Conservation (phyloP, 2,797 vertebrate species). For the Sebastes vulpes region DNA sequence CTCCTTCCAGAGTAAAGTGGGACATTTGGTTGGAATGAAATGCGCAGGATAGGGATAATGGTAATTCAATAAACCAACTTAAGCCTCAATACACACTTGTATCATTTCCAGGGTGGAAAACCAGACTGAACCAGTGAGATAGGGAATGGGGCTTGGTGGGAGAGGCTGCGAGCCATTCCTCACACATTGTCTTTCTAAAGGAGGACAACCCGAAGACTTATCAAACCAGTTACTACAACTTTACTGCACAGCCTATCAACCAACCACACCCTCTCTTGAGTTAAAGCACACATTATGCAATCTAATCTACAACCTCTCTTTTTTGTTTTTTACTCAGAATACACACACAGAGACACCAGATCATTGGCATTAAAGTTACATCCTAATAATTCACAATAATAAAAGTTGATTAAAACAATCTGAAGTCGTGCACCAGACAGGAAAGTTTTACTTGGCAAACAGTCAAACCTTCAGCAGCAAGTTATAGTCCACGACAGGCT, state of each 20-base stretch:
- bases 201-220: constrained; percentile 36
- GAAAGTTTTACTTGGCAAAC: background rate
- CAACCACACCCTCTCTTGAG: constrained; percentile 58
- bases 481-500: background rate
- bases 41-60: background rate
- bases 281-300: constrained; percentile 22
- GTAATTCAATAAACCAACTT: background rate
- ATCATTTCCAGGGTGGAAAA: background rate
- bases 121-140: background rate
- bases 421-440: background rate
- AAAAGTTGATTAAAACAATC: background rate
- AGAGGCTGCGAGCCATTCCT: constrained; percentile 36
- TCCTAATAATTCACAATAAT: background rate
- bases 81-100: background rate
- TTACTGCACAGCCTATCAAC: constrained; percentile 49
- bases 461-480: background rate
- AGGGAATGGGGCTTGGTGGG: constrained; percentile 1
- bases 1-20: background rate
- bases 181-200: constrained; percentile 3
- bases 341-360: background rate
- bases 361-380: background rate
- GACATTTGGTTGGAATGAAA: background rate
- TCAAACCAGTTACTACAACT: constrained; percentile 71
- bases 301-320: background rate
- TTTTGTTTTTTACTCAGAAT: background rate